Evolutionary conservation across 2,797 vertebrate species (phyloP).

Genomic region (Syncerus caffer): DNA sequence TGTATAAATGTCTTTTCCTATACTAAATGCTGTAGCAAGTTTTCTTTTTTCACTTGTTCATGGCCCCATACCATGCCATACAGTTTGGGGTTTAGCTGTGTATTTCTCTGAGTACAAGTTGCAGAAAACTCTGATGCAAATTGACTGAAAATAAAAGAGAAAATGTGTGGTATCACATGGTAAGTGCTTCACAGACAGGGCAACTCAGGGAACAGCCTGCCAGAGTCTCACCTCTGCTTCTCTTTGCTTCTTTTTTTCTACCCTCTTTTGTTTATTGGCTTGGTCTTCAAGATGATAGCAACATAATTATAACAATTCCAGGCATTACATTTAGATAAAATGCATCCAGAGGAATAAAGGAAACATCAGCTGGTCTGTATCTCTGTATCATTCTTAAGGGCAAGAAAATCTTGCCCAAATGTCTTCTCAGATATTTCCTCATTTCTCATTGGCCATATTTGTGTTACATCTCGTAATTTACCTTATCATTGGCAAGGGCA

Average conservation of each 20-base stretch:
- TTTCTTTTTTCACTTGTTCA: background rate
- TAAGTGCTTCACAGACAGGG: background rate
- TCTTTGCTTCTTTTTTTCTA: background rate
- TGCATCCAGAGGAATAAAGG: background rate
- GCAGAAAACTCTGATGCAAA: background rate
- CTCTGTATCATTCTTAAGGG: background rate
- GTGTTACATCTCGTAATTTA: background rate
- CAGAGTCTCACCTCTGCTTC: background rate
- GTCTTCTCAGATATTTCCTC: background rate
- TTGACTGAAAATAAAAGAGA: background rate
- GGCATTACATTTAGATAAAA: background rate
- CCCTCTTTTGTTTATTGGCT: background rate
- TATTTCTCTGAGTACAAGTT: background rate
- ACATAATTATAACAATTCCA: background rate
- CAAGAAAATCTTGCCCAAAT: background rate
- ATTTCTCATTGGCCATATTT: background rate
- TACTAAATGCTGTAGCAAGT: background rate
- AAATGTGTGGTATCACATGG: background rate
- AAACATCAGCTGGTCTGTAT: background rate
- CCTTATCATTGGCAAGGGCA: background rate
- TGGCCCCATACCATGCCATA: background rate
- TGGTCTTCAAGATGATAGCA: background rate
- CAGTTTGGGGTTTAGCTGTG: background rate
- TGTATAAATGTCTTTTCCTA: background rate
- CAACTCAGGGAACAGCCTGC: background rate